These are phyloP conservation scores for Anastrepha ludens DNA, from an alignment of 1,140 invertebrate genomes.

Conservation along the genomic window DNA sequence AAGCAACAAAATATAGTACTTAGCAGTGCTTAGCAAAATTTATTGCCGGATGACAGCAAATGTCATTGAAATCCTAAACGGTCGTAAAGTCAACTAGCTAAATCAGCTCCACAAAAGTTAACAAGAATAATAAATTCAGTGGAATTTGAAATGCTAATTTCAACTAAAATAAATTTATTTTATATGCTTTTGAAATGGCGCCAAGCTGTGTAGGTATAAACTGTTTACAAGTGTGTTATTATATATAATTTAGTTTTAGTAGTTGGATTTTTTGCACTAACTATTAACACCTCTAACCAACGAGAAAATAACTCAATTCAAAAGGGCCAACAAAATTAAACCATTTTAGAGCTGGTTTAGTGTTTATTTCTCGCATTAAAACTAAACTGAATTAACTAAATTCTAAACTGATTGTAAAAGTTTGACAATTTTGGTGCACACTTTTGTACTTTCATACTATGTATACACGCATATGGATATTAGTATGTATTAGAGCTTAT, in stretches of 20 bases:
- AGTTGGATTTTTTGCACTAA: background rate
- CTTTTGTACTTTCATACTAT: background rate
- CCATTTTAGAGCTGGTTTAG: constrained; percentile 15
- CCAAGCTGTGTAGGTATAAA: background rate
- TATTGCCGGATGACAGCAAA: background rate
- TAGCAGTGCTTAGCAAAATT: constrained; percentile 6
- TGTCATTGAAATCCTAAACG: background rate
- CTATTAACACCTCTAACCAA: background rate
- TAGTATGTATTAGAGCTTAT: background rate
- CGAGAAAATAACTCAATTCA: background rate
- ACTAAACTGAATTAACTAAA: constrained; percentile 37
- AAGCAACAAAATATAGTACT: background rate
- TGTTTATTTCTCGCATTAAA: constrained; percentile 38
- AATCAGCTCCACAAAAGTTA: background rate
- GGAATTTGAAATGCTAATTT: constrained; percentile 34
- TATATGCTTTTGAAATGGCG: background rate
- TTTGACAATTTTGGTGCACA: background rate
- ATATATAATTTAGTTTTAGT: background rate
- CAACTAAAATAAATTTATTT: constrained; percentile 1
- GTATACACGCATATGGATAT: background rate
- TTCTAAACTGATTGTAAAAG: constrained; percentile 43
- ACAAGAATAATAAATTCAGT: constrained; percentile 28
- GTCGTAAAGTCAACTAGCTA: background rate
- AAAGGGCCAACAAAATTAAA: background rate
- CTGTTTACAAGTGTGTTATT: background rate